A percentile compares a stretch with the other conserved stretches of the same genome.
These are phyloP conservation scores for Arnoldichthys spilopterus DNA, from an alignment of 2,797 vertebrate species.

Conservation along the genomic window DNA sequence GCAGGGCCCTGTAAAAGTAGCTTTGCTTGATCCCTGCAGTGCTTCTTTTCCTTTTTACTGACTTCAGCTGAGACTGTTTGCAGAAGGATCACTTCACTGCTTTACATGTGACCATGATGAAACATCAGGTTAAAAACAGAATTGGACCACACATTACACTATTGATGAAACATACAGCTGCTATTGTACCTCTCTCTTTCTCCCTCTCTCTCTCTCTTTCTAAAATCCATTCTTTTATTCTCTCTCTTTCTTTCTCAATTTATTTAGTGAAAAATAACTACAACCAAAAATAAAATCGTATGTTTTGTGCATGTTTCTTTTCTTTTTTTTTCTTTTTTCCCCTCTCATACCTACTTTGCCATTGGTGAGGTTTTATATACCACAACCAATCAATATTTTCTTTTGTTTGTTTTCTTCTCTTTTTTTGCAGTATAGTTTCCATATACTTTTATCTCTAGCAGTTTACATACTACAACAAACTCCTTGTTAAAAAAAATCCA, in stretches of 20 bases:
- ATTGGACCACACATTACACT: constrained; percentile 21
- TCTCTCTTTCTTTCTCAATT: no score
- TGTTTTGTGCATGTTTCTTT: no score
- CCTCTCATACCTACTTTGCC: no score
- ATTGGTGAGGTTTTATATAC: neutral
- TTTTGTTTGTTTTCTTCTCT: no score
- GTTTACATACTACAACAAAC: neutral
- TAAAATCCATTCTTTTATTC: no score
- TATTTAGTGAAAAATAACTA: no score
- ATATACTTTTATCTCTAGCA: neutral
- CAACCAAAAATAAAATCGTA: no score
- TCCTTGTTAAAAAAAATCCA: neutral
- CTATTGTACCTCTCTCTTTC: no score
- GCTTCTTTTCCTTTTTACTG: constrained; percentile 21
- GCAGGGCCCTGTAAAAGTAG: constrained; percentile 34
- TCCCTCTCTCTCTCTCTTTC: no score
- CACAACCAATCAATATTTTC: neutral
- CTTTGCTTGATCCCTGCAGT: constrained; percentile 38
- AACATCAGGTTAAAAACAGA: neutral
- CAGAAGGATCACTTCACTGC: neutral
- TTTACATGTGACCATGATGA: neutral
- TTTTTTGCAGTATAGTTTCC: neutral
- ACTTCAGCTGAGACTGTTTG: constrained; percentile 7
- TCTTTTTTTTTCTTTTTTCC: no score
- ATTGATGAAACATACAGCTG: neutral